Percentiles rank a stretch among this genome's conserved stretches.
Conservation (phyloP, 2,113 vertebrate genomes). For the Porphyrio hochstetteri region DNA sequence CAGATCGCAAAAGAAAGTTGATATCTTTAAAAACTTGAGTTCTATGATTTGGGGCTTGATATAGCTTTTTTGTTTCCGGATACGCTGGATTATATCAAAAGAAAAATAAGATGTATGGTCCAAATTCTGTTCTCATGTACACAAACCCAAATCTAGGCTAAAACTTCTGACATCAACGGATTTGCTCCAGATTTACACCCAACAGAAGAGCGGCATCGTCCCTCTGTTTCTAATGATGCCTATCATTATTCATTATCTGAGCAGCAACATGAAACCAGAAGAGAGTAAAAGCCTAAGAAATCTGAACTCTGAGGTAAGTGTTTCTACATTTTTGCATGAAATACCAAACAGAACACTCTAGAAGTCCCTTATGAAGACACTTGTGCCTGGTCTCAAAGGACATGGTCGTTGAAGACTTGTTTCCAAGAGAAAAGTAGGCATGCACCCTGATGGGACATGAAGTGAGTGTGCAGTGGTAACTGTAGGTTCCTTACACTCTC, state of each 20-base stretch:
- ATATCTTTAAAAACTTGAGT: constrained; percentile 44
- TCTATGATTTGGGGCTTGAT: constrained; percentile 43
- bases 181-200: constrained; percentile 3
- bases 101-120: constrained; percentile 16
- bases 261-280: background rate
- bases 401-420: background rate
- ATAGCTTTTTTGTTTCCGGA: constrained; percentile 33
- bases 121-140: constrained; percentile 5
- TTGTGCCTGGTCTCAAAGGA: background rate
- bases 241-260: background rate
- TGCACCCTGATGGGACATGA: background rate
- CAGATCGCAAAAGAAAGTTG: constrained; percentile 46
- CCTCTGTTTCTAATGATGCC: background rate
- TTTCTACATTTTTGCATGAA: background rate
- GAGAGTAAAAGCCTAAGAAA: background rate
- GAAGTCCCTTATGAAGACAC: background rate
- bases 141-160: constrained; percentile 15
- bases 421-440: background rate
- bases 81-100: constrained; percentile 33
- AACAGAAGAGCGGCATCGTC: background rate
- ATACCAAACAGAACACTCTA: background rate
- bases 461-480: background rate
- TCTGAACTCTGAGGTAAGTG: background rate
- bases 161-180: background rate
- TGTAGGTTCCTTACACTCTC: background rate